Evolutionary conservation across 2,797 vertebrate genomes (phyloP), one percentile per base, ranked within the genome.

Genomic region (Coccyzus lansbergi): DNA sequence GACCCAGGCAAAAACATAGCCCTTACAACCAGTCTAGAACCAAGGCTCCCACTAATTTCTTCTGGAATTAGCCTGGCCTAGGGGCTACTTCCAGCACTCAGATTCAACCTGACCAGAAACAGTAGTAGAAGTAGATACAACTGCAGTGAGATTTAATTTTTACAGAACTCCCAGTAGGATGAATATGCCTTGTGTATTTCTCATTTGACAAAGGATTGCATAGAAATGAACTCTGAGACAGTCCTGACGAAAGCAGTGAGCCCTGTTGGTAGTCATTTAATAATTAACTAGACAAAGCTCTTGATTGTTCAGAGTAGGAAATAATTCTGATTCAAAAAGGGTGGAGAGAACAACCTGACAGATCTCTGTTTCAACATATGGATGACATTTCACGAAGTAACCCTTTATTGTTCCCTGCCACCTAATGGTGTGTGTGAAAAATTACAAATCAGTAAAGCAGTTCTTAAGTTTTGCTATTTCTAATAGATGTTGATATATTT

Each of bases 321-420:
- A 92, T 70, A 69, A 82, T 70, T 85, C 70, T 88, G 40, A 87
- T 80, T 85, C 49, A 88, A 67, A 85, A 87, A 84, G 88, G 90
- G 83, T 65, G 75, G 93, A 93, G 86, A 80, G 34, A 84, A 68
- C 28, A 64, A 76, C 74, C 33, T 79, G 68, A 77, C 81, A 94
- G 59, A 74, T 82, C 33, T 86, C 34, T 42, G 80, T 92, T 92
- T 94, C 93, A 83, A 88, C 86, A 87, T 36, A 75, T 2, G 12
- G 11, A 46, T 64, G 42, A 80, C 65, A 64, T 59, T 65, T 82
- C 62, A 65, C 44, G 34, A 56, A 68, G 53, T 29, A 89, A 94
- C 94, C 34, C 38, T 83, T 95, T 83, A 95, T 36, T 94, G 58
- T 55, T 95, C 76, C 56, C 95, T 93, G 96, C 92, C 96, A 95